Conservation (phyloP, 2,888 invertebrate genomes). For the Watsonalla binaria region DNA sequence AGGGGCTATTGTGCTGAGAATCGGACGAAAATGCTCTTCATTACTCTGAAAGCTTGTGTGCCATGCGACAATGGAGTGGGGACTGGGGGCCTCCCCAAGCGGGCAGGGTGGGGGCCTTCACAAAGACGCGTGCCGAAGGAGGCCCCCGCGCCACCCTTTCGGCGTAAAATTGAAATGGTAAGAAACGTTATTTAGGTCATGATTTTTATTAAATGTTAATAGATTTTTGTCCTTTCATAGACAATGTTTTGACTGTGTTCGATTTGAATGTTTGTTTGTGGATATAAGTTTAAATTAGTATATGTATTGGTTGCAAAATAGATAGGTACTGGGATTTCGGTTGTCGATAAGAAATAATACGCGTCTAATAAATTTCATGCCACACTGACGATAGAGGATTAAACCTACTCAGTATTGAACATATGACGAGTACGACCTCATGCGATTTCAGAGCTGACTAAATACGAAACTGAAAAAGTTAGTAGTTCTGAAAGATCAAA, state of each 20-base stretch:
- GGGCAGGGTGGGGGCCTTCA: constrained; percentile 36
- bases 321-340: no score
- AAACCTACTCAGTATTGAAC: no score
- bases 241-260: constrained; percentile 21
- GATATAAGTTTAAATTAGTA: no score
- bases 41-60: constrained; percentile 79
- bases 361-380: no score
- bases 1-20: constrained; percentile 70
- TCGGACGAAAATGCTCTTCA: constrained; percentile 80
- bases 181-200: constrained; percentile 76
- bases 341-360: no score
- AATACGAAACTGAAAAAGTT: no score
- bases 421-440: no score
- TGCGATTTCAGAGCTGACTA: no score
- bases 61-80: constrained; percentile 71
- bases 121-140: constrained; percentile 69
- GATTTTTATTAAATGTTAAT: constrained; percentile 75
- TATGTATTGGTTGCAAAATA: no score
- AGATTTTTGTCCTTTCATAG: constrained; percentile 42
- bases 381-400: no score
- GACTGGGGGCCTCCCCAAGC: constrained; percentile 16
- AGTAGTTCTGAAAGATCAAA: no score
- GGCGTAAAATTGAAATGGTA: constrained; percentile 77
- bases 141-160: constrained; percentile 61
- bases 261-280: not conserved